phyloP scores from a whole-genome alignment of 2,113 vertebrate genomes.

The Brachypteracias leptosomus region DNA sequence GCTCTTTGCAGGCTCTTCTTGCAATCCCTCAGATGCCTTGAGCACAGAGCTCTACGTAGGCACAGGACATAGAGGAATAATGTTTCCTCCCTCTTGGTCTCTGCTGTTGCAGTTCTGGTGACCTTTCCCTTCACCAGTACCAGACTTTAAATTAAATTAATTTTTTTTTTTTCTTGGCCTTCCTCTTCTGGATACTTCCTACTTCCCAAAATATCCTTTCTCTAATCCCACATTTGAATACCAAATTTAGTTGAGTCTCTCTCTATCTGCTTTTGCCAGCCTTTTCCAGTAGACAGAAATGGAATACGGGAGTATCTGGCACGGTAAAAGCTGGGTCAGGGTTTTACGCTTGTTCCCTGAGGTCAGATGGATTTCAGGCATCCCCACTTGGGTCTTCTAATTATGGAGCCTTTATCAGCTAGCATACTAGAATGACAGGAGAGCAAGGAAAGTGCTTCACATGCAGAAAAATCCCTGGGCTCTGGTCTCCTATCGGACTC shows the following conservation, averaged over 20 bases:
- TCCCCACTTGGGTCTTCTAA: slow-evolving; percentile 46
- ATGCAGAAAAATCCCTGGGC: not conserved
- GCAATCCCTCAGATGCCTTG: not conserved
- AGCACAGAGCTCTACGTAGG: not conserved
- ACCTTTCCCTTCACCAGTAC: not conserved
- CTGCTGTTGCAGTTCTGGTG: not conserved
- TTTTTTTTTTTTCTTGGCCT: not conserved
- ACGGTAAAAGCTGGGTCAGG: not conserved
- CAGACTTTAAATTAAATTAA: not conserved
- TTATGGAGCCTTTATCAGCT: slow-evolving; percentile 58
- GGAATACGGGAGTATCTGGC: not conserved
- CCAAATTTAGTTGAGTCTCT: slow-evolving; percentile 14
- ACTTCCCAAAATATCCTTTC: not conserved
- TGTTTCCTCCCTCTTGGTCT: not conserved
- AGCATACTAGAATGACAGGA: not conserved
- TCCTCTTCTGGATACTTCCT: slow-evolving; percentile 15
- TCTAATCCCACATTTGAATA: slow-evolving; percentile 12
- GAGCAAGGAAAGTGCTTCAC: slow-evolving; percentile 7
- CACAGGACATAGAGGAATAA: not conserved
- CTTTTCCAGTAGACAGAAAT: not conserved
- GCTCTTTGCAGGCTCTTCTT: not conserved
- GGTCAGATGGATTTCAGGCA: slow-evolving; percentile 55
- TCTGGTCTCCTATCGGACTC: not conserved
- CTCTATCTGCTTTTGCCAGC: slow-evolving; percentile 1
- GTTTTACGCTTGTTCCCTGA: slow-evolving; percentile 14